These are phyloP conservation scores for Neria commutata DNA, from an alignment of 2,888 invertebrate genomes.

Conservation along the genomic window DNA sequence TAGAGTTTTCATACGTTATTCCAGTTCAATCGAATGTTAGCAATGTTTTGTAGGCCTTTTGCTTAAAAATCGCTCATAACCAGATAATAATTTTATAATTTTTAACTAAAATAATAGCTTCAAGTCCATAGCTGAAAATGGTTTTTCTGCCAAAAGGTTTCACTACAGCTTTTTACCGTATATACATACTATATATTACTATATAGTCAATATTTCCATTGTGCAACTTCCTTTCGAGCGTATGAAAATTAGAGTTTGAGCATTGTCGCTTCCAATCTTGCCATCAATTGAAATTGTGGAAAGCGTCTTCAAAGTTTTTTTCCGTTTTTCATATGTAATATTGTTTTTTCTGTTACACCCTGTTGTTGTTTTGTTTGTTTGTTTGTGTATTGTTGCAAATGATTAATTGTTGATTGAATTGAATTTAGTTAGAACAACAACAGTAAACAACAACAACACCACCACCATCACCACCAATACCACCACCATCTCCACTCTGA, in stretches of 20 bases:
- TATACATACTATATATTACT: slow-evolving; percentile 10
- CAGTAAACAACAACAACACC: slow-evolving; percentile 37
- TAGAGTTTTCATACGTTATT: too few species aligned
- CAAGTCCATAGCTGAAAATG: too few species aligned
- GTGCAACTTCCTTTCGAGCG: slow-evolving; percentile 26
- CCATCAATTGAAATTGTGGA: too few species aligned
- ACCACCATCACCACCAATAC: slow-evolving; percentile 32
- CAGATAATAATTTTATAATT: too few species aligned
- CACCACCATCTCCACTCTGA: slow-evolving; percentile 30
- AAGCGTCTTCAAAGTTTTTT: too few species aligned
- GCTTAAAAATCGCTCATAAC: too few species aligned
- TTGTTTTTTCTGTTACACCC: too few species aligned
- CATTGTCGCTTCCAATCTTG: slow-evolving; percentile 36
- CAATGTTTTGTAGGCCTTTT: too few species aligned
- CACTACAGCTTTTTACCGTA: not conserved
- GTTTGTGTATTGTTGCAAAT: not conserved
- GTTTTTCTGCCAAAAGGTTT: not conserved
- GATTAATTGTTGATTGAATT: slow-evolving; percentile 32
- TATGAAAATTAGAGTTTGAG: slow-evolving; percentile 28
- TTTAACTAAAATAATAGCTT: too few species aligned
- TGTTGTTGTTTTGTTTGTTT: not conserved
- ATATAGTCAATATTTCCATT: slow-evolving; percentile 11
- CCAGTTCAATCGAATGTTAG: too few species aligned
- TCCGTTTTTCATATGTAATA: not conserved
- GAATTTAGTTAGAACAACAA: slow-evolving; percentile 48